These are phyloP conservation scores for Oscheius onirici DNA, from an alignment of 2,888 invertebrate genomes.

Conservation along the genomic window DNA sequence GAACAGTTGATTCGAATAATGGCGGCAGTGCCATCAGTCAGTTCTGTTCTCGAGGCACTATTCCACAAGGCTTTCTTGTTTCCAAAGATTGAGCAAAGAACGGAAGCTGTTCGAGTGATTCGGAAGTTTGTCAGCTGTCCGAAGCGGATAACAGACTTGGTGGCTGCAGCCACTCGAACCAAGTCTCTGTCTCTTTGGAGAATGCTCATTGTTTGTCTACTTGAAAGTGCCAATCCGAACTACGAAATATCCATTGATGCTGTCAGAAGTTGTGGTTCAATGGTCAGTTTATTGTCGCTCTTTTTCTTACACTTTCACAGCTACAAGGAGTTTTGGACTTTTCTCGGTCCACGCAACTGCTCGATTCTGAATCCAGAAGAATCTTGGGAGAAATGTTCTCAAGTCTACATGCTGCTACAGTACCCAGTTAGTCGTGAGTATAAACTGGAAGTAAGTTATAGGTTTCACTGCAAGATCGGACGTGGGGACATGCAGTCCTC, in stretches of 20 bases:
- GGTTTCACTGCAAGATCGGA: slow-evolving; percentile 36
- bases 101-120: slow-evolving; percentile 54
- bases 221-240: slow-evolving; percentile 54
- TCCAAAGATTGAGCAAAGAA: slow-evolving; percentile 55
- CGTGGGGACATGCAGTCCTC: slow-evolving; percentile 18
- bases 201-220: slow-evolving; percentile 53
- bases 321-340: slow-evolving; percentile 45
- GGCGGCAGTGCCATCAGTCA: slow-evolving; percentile 45
- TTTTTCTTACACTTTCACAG: slow-evolving; percentile 35
- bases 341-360: slow-evolving; percentile 32
- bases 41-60: slow-evolving; percentile 52
- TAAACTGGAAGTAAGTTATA: not conserved
- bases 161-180: slow-evolving; percentile 23
- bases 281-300: slow-evolving; percentile 43
- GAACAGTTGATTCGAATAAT: slow-evolving; percentile 65
- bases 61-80: slow-evolving; percentile 59
- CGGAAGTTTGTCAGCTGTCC: slow-evolving; percentile 41
- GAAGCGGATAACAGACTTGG: slow-evolving; percentile 41
- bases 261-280: slow-evolving; percentile 46
- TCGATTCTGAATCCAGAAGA: slow-evolving; percentile 40
- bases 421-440: slow-evolving; percentile 36
- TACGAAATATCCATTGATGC: slow-evolving; percentile 59
- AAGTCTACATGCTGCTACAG: slow-evolving; percentile 40
- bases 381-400: slow-evolving; percentile 38
- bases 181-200: slow-evolving; percentile 52